Percentiles rank a stretch among this genome's conserved stretches.
Conservation (phyloP, 2,797 vertebrate genomes). For the Sphenopsis melanotis region DNA sequence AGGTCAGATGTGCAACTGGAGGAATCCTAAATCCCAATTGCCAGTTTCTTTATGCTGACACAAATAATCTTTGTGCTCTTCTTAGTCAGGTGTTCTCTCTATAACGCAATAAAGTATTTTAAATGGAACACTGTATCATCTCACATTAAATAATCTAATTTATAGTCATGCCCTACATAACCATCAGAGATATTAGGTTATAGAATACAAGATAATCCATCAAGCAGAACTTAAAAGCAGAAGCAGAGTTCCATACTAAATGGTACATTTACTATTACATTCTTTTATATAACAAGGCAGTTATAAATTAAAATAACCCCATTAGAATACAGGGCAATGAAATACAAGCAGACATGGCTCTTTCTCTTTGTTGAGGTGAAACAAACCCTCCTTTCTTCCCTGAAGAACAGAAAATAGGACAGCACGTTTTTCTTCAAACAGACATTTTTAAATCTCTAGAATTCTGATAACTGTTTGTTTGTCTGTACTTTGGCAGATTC, state of each 20-base stretch:
- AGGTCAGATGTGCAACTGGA: background rate
- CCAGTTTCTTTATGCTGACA: background rate
- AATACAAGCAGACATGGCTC: background rate
- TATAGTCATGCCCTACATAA: conserved; percentile 23
- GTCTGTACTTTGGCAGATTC: background rate
- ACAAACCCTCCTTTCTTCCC: background rate
- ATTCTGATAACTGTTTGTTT: background rate
- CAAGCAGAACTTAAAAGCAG: conserved; percentile 55
- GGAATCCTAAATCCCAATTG: background rate
- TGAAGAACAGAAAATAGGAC: background rate
- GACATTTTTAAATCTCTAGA: background rate
- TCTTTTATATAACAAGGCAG: conserved; percentile 40
- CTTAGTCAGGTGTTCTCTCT: background rate
- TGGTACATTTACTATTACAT: conserved; percentile 22
- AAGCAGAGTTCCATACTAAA: conserved; percentile 29
- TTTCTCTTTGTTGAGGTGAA: background rate
- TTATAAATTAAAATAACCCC: conserved; percentile 53
- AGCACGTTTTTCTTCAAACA: background rate
- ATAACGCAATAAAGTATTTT: conserved; percentile 42
- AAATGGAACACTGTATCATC: conserved; percentile 12
- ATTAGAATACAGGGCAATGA: conserved; percentile 5
- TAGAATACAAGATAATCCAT: conserved; percentile 47
- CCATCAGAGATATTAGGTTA: conserved; percentile 52
- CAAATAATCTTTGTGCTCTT: background rate
- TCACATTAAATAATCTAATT: conserved; percentile 60